Conservation (phyloP, 2,113 vertebrate genomes). For the Callionymus lyra region DNA sequence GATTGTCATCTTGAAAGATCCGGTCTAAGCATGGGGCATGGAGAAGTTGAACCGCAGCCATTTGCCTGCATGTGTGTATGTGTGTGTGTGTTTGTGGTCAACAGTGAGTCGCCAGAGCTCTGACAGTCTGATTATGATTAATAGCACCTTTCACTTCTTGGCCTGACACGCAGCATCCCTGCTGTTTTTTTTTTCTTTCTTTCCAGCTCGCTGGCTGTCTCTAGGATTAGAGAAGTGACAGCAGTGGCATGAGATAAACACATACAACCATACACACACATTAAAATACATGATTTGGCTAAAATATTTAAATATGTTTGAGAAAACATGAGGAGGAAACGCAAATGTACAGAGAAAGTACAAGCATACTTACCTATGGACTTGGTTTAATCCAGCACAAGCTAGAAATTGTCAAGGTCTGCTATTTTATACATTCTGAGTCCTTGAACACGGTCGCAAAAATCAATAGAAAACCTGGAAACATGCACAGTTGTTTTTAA, state of each 20-base stretch:
- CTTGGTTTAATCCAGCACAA: conserved; percentile 9
- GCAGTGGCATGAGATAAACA: conserved; percentile 15
- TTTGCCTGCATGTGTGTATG: conserved; percentile 2
- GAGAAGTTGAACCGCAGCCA: background rate
- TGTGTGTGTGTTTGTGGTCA: conserved; percentile 10
- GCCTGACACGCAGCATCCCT: conserved; percentile 20
- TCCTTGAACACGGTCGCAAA: conserved; percentile 25
- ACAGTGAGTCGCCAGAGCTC: conserved; percentile 14
- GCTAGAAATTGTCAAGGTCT: conserved; percentile 17
- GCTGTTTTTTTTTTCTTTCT: conserved; percentile 1
- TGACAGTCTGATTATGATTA: conserved; percentile 44
- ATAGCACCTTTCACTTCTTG: conserved; percentile 44
- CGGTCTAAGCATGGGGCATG: background rate
- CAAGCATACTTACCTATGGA: conserved; percentile 11
- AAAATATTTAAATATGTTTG: conserved; percentile 8
- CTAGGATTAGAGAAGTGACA: conserved; percentile 29
- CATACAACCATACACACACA: conserved; percentile 1
- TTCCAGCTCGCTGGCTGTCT: conserved; percentile 6
- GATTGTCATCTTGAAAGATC: too few relatives aligned
- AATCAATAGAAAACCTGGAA: conserved; percentile 19
- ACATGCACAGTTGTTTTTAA: conserved; percentile 2
- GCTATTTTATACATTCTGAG: conserved; percentile 13
- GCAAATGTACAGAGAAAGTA: background rate
- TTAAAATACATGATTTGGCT: conserved; percentile 1
- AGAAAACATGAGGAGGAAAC: too few relatives aligned